Percentiles rank a stretch among this genome's conserved stretches.
These are phyloP conservation scores for Eustalomyia histrio DNA, from an alignment of 2,888 invertebrate genomes.

Conservation along the genomic window DNA sequence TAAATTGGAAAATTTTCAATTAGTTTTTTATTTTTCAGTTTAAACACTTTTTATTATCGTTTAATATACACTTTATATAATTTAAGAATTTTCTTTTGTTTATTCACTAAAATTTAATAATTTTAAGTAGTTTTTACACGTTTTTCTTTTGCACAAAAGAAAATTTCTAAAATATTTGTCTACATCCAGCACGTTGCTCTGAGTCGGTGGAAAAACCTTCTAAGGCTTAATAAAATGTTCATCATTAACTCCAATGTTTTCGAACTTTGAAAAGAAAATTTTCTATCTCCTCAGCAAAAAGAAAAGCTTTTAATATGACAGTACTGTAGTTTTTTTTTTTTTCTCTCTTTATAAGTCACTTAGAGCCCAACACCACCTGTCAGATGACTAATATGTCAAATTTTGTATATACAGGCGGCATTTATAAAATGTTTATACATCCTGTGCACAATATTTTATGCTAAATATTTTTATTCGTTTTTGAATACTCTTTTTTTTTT, in stretches of 20 bases:
- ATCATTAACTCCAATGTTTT: constrained; percentile 33
- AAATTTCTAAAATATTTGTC: constrained; percentile 56
- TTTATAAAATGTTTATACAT: constrained; percentile 41
- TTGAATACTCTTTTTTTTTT: constrained; percentile 10
- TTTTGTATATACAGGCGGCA: constrained; percentile 51
- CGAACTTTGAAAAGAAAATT: constrained; percentile 40
- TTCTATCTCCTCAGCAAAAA: constrained; percentile 5
- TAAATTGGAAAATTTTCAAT: background rate
- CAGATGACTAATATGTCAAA: constrained; percentile 66
- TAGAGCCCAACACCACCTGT: constrained; percentile 61
- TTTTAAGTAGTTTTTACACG: constrained; percentile 49
- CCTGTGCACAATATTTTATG: constrained; percentile 28
- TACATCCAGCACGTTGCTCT: constrained; percentile 63
- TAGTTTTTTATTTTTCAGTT: constrained; percentile 3
- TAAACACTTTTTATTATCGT: constrained; percentile 6
- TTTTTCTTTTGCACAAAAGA: constrained; percentile 46
- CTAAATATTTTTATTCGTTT: background rate
- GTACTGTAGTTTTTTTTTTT: background rate
- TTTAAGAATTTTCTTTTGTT: constrained; percentile 23
- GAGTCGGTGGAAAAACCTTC: constrained; percentile 62
- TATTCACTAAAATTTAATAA: constrained; percentile 11
- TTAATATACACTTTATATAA: background rate
- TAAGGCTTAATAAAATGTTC: constrained; percentile 45
- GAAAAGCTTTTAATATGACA: constrained; percentile 43
- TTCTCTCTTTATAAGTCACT: constrained; percentile 22